phyloP scores from a whole-genome alignment of 2,797 vertebrate species.

The Rhinophrynus dorsalis region DNA sequence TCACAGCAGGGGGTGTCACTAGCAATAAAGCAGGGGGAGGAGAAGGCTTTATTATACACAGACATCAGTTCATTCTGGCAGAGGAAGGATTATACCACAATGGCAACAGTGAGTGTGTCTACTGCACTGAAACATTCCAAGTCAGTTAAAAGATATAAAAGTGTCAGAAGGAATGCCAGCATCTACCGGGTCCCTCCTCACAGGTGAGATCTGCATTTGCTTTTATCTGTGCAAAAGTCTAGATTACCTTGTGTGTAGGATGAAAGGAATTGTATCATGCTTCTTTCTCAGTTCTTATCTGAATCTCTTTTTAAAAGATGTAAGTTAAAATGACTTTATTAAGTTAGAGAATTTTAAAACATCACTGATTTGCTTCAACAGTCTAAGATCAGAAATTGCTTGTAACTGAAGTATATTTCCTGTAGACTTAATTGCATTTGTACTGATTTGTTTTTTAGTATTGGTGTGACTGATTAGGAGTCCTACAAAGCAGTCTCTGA shows the following conservation, averaged over 20 bases:
- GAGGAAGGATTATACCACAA: conserved; percentile 51
- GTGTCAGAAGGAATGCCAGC: conserved; percentile 72
- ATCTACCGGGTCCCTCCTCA: conserved; percentile 75
- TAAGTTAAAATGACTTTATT: too few relatives aligned
- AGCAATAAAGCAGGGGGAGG: conserved; percentile 37
- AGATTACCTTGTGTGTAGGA: too few relatives aligned
- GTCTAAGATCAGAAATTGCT: background rate
- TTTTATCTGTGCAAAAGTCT: background rate
- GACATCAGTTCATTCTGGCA: conserved; percentile 5
- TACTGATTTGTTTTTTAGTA: background rate
- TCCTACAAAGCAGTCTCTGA: background rate
- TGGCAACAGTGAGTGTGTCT: conserved; percentile 68
- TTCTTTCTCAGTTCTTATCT: too few relatives aligned
- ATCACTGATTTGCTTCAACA: too few relatives aligned
- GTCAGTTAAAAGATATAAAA: conserved; percentile 74
- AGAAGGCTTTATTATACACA: conserved; percentile 28
- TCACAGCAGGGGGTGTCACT: conserved; percentile 16
- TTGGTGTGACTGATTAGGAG: background rate
- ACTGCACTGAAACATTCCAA: conserved; percentile 62
- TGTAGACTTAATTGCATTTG: background rate
- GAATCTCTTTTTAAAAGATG: too few relatives aligned
- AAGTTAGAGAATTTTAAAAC: too few relatives aligned
- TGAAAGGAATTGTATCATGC: too few relatives aligned
- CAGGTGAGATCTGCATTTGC: conserved; percentile 67
- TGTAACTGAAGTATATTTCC: background rate